A percentile compares a stretch with the other conserved stretches of the same genome.
These are phyloP conservation scores for Tympanuchus pallidicinctus DNA, from an alignment of 2,113 vertebrate genomes.

Conservation along the genomic window DNA sequence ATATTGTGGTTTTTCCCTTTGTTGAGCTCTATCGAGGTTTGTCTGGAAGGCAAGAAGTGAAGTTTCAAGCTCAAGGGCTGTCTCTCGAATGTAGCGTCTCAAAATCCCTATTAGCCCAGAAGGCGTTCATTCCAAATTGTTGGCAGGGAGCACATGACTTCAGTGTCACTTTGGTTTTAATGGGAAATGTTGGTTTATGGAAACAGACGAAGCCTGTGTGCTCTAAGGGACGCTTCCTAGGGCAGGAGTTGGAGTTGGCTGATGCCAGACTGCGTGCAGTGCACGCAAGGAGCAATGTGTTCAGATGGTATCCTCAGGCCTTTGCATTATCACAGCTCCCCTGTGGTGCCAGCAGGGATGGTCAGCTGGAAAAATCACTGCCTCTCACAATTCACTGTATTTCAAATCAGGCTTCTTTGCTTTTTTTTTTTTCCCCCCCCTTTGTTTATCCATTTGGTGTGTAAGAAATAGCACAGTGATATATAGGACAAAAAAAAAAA, in stretches of 20 bases:
- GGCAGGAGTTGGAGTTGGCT: neutral
- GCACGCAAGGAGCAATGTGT: neutral
- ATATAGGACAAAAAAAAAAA: neutral
- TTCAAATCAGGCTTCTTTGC: rapidly evolving
- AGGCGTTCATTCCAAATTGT: neutral
- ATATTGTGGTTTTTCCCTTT: neutral
- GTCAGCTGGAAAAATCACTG: neutral
- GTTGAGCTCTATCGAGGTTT: neutral
- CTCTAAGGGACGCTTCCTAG: neutral
- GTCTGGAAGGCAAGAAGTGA: neutral
- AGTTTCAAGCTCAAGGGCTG: neutral
- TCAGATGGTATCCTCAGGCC: neutral
- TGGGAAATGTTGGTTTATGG: neutral
- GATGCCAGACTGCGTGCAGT: neutral
- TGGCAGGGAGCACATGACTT: neutral
- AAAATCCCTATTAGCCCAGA: neutral
- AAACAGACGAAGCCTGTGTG: neutral
- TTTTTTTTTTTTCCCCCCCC: rapidly evolving
- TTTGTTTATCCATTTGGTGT: neutral
- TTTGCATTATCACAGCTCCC: neutral
- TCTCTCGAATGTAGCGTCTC: neutral
- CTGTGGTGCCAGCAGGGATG: neutral
- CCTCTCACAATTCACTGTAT: neutral
- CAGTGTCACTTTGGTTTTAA: constrained; percentile 14
- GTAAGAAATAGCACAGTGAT: neutral